Percentiles rank a stretch among this genome's conserved stretches.
These are phyloP conservation scores for Timandra comae DNA, from an alignment of 2,888 invertebrate genomes.

Conservation along the genomic window DNA sequence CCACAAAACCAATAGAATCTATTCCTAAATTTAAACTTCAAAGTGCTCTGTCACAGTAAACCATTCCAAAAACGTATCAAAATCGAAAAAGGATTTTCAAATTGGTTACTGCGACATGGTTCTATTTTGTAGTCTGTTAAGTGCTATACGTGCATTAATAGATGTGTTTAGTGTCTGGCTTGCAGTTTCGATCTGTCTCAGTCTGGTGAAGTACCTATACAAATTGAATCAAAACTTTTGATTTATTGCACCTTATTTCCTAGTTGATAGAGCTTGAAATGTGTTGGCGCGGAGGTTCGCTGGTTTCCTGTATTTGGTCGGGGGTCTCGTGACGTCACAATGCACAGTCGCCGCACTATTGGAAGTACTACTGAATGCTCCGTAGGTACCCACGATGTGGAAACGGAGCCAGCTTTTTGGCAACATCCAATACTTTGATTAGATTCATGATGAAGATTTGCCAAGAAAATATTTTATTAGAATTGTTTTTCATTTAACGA, in stretches of 20 bases:
- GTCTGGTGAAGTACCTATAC: conserved; percentile 33
- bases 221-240: conserved; percentile 8
- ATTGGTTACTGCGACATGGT: conserved; percentile 11
- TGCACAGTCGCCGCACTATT: conserved; percentile 7
- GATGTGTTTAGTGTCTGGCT: conserved; percentile 35
- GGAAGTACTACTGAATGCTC: neutral
- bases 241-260: conserved; percentile 9
- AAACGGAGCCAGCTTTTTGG: neutral
- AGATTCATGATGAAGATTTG: no score
- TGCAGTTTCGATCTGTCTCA: conserved; percentile 50
- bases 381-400: neutral
- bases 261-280: conserved; percentile 5
- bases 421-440: no score
- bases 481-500: no score
- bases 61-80: conserved; percentile 2
- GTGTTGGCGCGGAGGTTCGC: conserved; percentile 4
- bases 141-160: conserved; percentile 14
- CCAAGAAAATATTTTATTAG: neutral
- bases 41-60: conserved; percentile 8
- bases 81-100: neutral
- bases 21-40: conserved; percentile 10
- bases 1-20: conserved; percentile 14
- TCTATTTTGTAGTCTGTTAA: conserved; percentile 8
- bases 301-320: conserved; percentile 18
- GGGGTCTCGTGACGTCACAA: conserved; percentile 20